Evolutionary conservation across 1,140 invertebrate genomes (phyloP).

Genomic region (Drosophila truncata): DNA sequence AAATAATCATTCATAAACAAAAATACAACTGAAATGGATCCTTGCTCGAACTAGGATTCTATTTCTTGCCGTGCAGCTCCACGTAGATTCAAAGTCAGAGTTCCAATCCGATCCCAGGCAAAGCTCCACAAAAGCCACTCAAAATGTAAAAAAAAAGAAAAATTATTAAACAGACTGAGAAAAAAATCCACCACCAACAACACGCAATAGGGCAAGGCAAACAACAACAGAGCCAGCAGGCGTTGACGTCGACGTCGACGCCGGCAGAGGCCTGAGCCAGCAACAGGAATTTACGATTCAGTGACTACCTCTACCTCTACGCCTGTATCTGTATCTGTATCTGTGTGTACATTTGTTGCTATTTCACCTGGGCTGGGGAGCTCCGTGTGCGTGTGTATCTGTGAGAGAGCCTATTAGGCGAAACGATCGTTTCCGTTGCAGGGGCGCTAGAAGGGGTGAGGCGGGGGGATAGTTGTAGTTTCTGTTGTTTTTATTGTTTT

Average conservation of each 20-base stretch:
- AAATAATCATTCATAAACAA: no score
- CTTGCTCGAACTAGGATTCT: constrained; percentile 1
- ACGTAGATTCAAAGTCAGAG: constrained; percentile 31
- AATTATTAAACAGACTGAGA: constrained; percentile 76
- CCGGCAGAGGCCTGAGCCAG: constrained; percentile 56
- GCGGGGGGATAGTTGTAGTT: constrained; percentile 20
- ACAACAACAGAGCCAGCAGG: constrained; percentile 61
- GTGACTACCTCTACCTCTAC: constrained; percentile 62
- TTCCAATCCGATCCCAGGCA: constrained; percentile 56
- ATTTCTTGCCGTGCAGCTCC: constrained; percentile 14
- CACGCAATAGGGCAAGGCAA: constrained; percentile 85
- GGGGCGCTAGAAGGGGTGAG: constrained; percentile 32
- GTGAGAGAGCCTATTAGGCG: constrained; percentile 74
- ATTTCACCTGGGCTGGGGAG: constrained; percentile 61
- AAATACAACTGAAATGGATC: neutral
- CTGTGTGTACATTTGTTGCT: constrained; percentile 43
- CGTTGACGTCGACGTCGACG: constrained; percentile 63
- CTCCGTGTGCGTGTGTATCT: constrained; percentile 29
- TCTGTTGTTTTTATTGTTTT: constrained; percentile 38
- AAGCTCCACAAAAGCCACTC: constrained; percentile 73
- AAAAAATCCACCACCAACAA: constrained; percentile 74
- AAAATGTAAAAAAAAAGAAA: constrained; percentile 75
- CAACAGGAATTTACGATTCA: constrained; percentile 83
- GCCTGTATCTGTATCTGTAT: constrained; percentile 26
- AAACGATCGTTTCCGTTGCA: constrained; percentile 76